A percentile compares a stretch with the other conserved stretches of the same genome.
phyloP scores from a whole-genome alignment of 2,888 invertebrate genomes.

The Trichopoda pennipes region DNA sequence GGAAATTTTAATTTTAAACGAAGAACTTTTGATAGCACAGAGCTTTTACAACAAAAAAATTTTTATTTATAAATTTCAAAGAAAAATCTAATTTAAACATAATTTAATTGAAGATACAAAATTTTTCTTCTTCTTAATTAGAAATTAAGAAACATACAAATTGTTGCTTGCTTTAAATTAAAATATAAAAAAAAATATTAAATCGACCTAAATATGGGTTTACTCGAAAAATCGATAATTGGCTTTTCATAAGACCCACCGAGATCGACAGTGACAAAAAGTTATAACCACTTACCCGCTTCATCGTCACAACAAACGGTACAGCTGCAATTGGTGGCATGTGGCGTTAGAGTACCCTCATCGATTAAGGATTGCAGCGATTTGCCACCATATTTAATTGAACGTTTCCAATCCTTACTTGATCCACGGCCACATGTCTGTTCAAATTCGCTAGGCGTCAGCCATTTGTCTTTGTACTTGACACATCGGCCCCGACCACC shows the following conservation, averaged over 20 bases:
- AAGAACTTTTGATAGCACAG: too few relatives aligned
- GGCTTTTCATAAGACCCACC: too few relatives aligned
- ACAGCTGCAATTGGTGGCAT: slow-evolving; percentile 97
- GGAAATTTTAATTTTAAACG: too few relatives aligned
- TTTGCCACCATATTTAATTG: slow-evolving; percentile 95
- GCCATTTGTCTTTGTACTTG: slow-evolving; percentile 91
- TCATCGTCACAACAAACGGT: slow-evolving; percentile 97
- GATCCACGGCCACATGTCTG: slow-evolving; percentile 95
- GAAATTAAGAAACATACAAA: too few relatives aligned
- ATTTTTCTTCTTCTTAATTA: too few relatives aligned
- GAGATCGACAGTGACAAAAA: neutral
- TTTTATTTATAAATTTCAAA: too few relatives aligned
- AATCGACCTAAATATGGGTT: neutral
- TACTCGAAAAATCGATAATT: neutral
- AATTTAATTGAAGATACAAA: too few relatives aligned
- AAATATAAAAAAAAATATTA: too few relatives aligned
- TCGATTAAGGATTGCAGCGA: slow-evolving; percentile 96
- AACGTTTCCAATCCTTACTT: slow-evolving; percentile 98
- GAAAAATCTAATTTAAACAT: too few relatives aligned
- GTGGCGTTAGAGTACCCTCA: slow-evolving; percentile 93
- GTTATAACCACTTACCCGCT: slow-evolving; percentile 83
- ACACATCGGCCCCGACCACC: slow-evolving; percentile 96
- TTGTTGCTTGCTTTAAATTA: too few relatives aligned
- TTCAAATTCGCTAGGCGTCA: slow-evolving; percentile 97
- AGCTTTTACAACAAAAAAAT: too few relatives aligned